Conservation (phyloP, 2,888 invertebrate genomes). For the Altica lythri region DNA sequence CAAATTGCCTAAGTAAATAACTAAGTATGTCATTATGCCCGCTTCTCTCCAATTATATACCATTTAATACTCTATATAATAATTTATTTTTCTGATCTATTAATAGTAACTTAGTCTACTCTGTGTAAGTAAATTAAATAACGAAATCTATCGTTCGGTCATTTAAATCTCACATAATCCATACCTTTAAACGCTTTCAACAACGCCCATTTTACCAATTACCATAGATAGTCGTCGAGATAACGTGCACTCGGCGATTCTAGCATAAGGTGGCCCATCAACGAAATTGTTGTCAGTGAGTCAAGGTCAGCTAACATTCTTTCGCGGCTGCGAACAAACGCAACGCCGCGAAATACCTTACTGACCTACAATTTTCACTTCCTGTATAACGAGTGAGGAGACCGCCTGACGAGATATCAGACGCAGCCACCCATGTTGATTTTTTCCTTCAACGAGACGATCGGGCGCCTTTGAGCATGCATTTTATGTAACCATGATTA, state of each 20-base stretch:
- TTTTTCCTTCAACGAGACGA: constrained; percentile 18
- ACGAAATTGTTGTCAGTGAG: constrained; percentile 36
- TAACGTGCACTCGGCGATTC: constrained; percentile 4
- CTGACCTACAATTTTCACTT: constrained; percentile 53
- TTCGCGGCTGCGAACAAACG: constrained; percentile 38
- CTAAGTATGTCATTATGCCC: no score
- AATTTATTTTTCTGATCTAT: no score
- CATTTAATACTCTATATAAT: no score
- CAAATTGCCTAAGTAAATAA: no score
- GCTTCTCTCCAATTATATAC: no score
- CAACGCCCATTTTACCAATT: constrained; percentile 1
- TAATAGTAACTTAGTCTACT: no score
- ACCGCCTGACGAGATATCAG: constrained; percentile 23
- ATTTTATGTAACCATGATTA: constrained; percentile 4
- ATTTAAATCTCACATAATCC: background rate
- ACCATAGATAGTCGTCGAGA: background rate
- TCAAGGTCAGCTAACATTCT: constrained; percentile 52
- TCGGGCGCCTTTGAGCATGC: constrained; percentile 14
- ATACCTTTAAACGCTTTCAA: background rate
- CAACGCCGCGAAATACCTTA: constrained; percentile 44
- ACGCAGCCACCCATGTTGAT: constrained; percentile 33
- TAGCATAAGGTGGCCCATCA: constrained; percentile 24
- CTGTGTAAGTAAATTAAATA: no score
- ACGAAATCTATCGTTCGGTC: no score
- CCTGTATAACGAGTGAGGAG: constrained; percentile 38